Base-by-base conservation (phyloP, 2,797 vertebrate species). In the Chelon auratus region DNA sequence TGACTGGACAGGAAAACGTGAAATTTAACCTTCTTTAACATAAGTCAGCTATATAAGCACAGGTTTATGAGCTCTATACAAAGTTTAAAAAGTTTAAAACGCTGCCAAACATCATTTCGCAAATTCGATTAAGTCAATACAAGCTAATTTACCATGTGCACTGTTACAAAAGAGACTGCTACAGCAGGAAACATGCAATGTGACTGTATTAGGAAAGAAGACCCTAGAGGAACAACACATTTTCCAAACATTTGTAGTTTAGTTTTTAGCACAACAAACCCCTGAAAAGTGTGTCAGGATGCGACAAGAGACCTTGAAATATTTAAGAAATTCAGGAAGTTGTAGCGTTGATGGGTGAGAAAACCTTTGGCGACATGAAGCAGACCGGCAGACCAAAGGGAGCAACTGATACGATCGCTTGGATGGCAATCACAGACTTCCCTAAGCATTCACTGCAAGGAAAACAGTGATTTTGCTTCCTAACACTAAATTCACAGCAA, bases 41-140 rank as follows among this genome's bases (percentile, higher is more conserved):
- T 56, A 70, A 62, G 43, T 22, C 58, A 24, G 62, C 26, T 73
- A 78, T 51, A 60, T 26, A 26, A 26, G 24, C 24, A 26, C 24
- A 2, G 24, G 24, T 26, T 26, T 48, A 77, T 51, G 24, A 5
- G 59, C 48, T 59, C 9, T 53, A 72, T 63, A 65, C 69, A 77
- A 66, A 33, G 39, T 59, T 78, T 65, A 39, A 75, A 77, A 66
- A 33, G 39, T 59, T 78, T 65, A 39, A 75, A 76, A 53, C 5
- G 13, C 47, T 75, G 74, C 72, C 76, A 85, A 76, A 82, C 57
- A 74, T 63, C 5, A 67, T 82, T 72, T 79, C 20, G 63, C 64
- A 72, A 72, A 47, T 56, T 58, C 10, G 30, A 30, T 33, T 17
- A 65, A 9, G 5, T 47, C 51, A 81, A 73, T 45, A 75, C n/a